These are phyloP conservation scores for Arenaria interpres DNA, from an alignment of 2,113 vertebrate species.

Conservation along the genomic window DNA sequence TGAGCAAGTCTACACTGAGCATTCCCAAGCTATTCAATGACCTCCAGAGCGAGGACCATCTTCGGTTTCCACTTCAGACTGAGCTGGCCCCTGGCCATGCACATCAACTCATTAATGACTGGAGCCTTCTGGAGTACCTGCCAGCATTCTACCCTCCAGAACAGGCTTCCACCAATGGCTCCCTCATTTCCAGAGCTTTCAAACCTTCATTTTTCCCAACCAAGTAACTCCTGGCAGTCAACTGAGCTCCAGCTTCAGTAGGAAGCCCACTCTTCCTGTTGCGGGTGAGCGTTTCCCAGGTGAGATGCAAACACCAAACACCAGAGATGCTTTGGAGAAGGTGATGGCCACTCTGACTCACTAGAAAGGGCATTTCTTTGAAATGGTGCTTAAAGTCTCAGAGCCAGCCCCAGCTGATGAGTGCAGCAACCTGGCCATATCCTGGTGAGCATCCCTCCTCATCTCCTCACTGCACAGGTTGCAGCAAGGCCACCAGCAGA, in stretches of 20 bases:
- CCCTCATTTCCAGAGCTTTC: not conserved
- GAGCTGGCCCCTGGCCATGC: not conserved
- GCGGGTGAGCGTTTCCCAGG: not conserved
- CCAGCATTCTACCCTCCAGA: not conserved
- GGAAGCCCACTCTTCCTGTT: not conserved
- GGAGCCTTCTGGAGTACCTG: not conserved
- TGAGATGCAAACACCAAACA: not conserved
- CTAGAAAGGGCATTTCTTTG: not conserved
- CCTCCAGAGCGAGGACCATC: not conserved
- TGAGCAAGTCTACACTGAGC: not conserved
- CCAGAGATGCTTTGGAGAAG: not conserved
- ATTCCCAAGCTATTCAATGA: not conserved
- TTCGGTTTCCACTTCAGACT: not conserved
- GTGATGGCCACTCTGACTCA: not conserved
- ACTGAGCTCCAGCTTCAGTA: not conserved
- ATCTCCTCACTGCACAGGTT: not conserved
- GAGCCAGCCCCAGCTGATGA: not conserved
- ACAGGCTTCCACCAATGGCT: not conserved
- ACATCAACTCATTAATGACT: not conserved
- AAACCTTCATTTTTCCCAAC: not conserved
- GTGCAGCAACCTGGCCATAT: rapidly evolving
- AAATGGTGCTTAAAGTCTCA: not conserved
- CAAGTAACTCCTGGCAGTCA: not conserved
- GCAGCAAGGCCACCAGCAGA: not conserved
- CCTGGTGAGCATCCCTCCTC: not conserved